Evolutionary conservation across 2,113 vertebrate species (phyloP).

Genomic region (Melanerpes aurifrons): DNA sequence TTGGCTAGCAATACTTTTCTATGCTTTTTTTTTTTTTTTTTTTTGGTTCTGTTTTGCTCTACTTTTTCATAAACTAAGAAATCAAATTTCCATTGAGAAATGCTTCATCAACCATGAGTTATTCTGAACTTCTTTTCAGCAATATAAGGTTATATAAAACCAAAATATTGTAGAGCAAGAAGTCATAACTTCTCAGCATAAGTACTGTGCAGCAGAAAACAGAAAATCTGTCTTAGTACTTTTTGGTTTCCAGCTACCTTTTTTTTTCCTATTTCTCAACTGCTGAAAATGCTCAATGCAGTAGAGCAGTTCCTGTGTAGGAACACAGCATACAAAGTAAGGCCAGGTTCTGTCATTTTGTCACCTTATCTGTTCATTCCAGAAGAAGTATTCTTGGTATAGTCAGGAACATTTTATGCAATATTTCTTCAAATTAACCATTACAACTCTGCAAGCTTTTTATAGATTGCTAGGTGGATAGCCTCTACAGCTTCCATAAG

Average conservation of each 20-base stretch:
- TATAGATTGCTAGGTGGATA: not conserved
- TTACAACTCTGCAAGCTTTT: not conserved
- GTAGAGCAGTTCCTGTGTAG: not conserved
- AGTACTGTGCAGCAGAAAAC: not conserved
- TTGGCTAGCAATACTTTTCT: not conserved
- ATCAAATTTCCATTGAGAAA: constrained; percentile 41
- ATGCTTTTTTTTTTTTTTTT: not conserved
- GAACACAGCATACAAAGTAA: not conserved
- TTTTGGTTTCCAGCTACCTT: not conserved
- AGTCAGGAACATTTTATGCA: not conserved
- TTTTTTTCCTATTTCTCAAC: not conserved
- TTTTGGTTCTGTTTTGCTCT: not conserved
- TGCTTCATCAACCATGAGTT: constrained; percentile 17
- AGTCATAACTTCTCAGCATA: constrained; percentile 1
- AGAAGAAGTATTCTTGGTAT: not conserved
- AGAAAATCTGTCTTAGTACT: not conserved
- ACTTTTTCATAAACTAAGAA: constrained; percentile 22
- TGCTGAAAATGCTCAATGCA: not conserved
- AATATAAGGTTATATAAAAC: constrained; percentile 14
- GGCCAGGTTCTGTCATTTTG: not conserved
- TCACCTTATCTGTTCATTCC: not conserved
- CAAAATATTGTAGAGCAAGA: not conserved
- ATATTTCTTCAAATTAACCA: not conserved
- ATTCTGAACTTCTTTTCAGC: constrained; percentile 3
- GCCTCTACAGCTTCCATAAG: not conserved